phyloP scores from a whole-genome alignment of 2,113 vertebrate genomes.

The Rhynchomys soricoides region DNA sequence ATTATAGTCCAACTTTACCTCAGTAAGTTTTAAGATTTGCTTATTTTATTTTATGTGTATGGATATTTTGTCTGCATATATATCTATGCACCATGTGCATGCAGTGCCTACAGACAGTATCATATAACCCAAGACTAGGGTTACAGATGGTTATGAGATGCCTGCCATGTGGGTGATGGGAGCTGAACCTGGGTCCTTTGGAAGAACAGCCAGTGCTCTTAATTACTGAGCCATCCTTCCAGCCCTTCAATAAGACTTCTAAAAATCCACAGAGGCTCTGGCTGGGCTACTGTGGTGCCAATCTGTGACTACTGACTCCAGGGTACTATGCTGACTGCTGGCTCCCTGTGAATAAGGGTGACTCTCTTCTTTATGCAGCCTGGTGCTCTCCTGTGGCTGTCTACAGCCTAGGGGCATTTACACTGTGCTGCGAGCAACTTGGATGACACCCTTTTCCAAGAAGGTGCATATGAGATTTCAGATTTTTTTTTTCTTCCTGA shows the following conservation, averaged over 20 bases:
- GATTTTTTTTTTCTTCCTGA: neutral
- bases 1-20: neutral
- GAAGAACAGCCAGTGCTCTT: neutral
- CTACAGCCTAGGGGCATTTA: neutral
- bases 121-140: neutral
- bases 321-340: accelerated
- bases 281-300: neutral
- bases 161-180: neutral
- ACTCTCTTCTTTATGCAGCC: too few relatives aligned
- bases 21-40: neutral
- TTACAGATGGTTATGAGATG: neutral
- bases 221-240: neutral
- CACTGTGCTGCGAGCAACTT: neutral
- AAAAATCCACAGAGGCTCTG: neutral
- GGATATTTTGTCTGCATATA: neutral
- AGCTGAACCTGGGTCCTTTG: neutral
- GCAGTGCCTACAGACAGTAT: neutral
- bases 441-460: neutral
- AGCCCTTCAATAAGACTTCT: neutral
- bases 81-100: neutral
- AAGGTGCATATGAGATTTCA: accelerated
- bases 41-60: neutral
- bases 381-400: too few relatives aligned
- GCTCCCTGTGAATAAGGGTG: neutral
- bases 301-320: neutral